Percentiles rank a stretch among this genome's conserved stretches.
These are phyloP conservation scores for Coccyzus lansbergi DNA, from an alignment of 2,797 vertebrate genomes.

Conservation along the genomic window DNA sequence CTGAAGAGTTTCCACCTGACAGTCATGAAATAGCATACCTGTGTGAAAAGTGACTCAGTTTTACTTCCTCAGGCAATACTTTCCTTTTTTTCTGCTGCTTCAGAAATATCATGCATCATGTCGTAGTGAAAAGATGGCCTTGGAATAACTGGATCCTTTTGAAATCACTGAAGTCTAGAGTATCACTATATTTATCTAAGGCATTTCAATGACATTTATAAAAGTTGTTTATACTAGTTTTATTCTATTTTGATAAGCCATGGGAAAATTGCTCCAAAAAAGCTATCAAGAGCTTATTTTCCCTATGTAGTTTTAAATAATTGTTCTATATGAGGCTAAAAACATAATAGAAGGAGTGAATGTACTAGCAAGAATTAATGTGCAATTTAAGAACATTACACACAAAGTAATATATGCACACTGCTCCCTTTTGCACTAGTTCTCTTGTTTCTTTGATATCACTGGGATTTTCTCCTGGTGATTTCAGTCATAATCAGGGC, in stretches of 20 bases:
- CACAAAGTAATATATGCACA: background rate
- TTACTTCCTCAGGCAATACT: constrained; percentile 75
- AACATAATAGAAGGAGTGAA: background rate
- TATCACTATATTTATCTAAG: constrained; percentile 56
- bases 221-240: constrained; percentile 47
- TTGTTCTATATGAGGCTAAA: background rate
- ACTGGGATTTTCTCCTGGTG: background rate
- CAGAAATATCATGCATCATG: constrained; percentile 73
- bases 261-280: background rate
- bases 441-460: background rate
- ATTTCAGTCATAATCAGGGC: background rate
- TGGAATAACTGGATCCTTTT: constrained; percentile 65
- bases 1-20: constrained; percentile 79
- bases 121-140: constrained; percentile 67
- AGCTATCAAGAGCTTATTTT: constrained; percentile 21
- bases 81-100: constrained; percentile 69
- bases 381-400: background rate
- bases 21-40: constrained; percentile 78
- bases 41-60: constrained; percentile 76
- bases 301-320: background rate
- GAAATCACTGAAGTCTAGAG: constrained; percentile 58
- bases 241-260: background rate
- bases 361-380: background rate
- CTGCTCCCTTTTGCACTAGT: background rate
- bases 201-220: constrained; percentile 57